Percentiles rank a stretch among this genome's conserved stretches.
Evolutionary conservation across 1,140 invertebrate species (phyloP).

Genomic region (Parapsyche elsis): DNA sequence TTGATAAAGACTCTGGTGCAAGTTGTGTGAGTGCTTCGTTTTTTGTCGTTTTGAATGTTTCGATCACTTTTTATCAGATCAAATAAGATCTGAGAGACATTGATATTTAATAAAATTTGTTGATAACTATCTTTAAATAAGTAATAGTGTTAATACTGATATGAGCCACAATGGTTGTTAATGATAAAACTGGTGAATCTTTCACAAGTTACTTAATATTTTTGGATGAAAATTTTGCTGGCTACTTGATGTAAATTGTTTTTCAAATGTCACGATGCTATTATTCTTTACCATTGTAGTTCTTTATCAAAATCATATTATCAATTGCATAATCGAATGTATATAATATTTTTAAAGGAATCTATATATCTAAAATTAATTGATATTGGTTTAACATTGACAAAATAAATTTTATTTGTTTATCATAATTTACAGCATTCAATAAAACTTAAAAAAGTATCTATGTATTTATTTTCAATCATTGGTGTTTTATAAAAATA

Average conservation of each 20-base stretch:
- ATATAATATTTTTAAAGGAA: not conserved
- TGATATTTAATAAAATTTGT: conserved; percentile 25
- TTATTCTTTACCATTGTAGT: not conserved
- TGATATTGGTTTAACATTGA: not conserved
- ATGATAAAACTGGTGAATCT: conserved; percentile 10
- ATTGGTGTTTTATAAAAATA: not conserved
- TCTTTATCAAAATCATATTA: not conserved
- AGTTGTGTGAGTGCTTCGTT: not conserved
- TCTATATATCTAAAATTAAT: not conserved
- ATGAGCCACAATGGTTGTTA: conserved; percentile 16
- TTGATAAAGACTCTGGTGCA: not conserved
- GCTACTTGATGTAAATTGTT: not conserved
- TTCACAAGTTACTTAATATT: conserved; percentile 12
- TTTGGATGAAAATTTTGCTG: conserved; percentile 18
- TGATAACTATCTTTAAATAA: not conserved
- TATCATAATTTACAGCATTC: not conserved
- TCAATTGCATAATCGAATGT: not conserved
- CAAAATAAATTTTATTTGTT: not conserved
- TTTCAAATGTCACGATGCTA: not conserved
- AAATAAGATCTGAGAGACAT: not conserved
- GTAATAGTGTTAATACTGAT: conserved; percentile 3
- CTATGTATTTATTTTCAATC: not conserved
- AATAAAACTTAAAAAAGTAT: not conserved
- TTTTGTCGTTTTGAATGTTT: not conserved
- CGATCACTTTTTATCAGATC: conserved; percentile 9